phyloP scores from a whole-genome alignment of 2,797 vertebrate genomes.

The Amphiprion clarkii region DNA sequence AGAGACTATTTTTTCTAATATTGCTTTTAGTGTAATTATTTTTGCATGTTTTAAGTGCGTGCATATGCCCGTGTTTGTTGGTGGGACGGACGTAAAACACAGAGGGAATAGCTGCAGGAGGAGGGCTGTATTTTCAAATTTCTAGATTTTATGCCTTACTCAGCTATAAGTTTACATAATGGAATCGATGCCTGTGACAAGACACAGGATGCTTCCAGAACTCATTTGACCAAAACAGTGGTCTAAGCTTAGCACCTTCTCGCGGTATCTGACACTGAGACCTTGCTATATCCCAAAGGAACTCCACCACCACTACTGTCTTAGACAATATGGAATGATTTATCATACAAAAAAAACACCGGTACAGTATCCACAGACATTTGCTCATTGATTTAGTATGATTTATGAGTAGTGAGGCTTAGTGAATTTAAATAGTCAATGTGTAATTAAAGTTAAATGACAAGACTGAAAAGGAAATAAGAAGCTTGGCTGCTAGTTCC shows the following conservation, averaged over 20 bases:
- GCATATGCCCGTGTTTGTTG: no score
- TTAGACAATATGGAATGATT: conserved; percentile 23
- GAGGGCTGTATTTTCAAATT: no score
- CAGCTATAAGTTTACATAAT: no score
- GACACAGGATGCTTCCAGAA: conserved; percentile 1
- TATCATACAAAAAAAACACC: conserved; percentile 16
- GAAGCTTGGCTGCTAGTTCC: neutral
- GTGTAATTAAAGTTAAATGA: conserved; percentile 50
- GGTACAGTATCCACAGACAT: conserved; percentile 22
- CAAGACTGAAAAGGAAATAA: conserved; percentile 21
- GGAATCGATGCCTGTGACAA: neutral
- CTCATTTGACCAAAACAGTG: conserved; percentile 15
- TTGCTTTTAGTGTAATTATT: no score
- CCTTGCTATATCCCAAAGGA: conserved; percentile 7
- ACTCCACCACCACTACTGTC: neutral
- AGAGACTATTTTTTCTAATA: no score
- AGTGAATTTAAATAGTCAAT: conserved; percentile 40
- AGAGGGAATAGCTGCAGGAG: no score
- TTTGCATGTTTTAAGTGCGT: no score
- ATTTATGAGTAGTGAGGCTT: conserved; percentile 27
- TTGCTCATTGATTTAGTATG: conserved; percentile 30
- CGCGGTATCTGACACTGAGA: conserved; percentile 6
- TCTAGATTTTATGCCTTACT: no score
- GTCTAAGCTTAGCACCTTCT: neutral
- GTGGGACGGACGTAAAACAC: no score